These are phyloP conservation scores for Lomographa bimaculata DNA, from an alignment of 2,888 invertebrate species.

Conservation along the genomic window DNA sequence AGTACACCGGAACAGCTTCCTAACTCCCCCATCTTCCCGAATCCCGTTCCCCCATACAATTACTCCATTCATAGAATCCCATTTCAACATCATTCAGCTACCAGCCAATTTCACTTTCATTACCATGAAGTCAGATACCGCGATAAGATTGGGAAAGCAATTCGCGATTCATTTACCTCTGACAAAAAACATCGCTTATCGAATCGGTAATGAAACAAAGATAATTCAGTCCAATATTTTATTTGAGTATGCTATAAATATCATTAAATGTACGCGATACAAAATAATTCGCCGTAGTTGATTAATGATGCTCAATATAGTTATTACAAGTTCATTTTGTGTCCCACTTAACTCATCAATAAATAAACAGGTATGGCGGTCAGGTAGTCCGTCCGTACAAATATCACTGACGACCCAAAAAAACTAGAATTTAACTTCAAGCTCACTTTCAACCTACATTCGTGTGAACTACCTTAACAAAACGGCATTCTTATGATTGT, in stretches of 20 bases:
- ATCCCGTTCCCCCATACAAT: background rate
- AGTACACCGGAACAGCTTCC: slow-evolving; percentile 55
- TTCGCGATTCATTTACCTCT: slow-evolving; percentile 22
- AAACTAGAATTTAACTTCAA: slow-evolving; percentile 30
- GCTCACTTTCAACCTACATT: slow-evolving; percentile 35
- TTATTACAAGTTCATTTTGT: slow-evolving; percentile 22
- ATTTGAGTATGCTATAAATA: slow-evolving; percentile 45
- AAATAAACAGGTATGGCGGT: slow-evolving; percentile 21
- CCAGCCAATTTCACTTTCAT: slow-evolving; percentile 29
- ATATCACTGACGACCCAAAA: slow-evolving; percentile 31
- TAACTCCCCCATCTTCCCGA: slow-evolving; percentile 29
- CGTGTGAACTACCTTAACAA: slow-evolving; percentile 24
- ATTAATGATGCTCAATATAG: slow-evolving; percentile 14
- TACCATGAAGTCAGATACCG: slow-evolving; percentile 15
- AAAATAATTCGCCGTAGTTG: slow-evolving; percentile 16
- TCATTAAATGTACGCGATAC: slow-evolving; percentile 29
- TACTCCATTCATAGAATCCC: slow-evolving; percentile 5
- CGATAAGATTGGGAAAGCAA: slow-evolving; percentile 29
- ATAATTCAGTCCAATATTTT: slow-evolving; percentile 46
- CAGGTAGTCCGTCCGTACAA: slow-evolving; percentile 28
- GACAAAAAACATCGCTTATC: slow-evolving; percentile 27
- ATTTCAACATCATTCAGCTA: slow-evolving; percentile 12
- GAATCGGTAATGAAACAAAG: slow-evolving; percentile 39
- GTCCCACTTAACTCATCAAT: slow-evolving; percentile 20
- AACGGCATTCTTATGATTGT: slow-evolving; percentile 25